phyloP scores from a whole-genome alignment of 2,797 vertebrate species.

The Lutjanus argentimaculatus region DNA sequence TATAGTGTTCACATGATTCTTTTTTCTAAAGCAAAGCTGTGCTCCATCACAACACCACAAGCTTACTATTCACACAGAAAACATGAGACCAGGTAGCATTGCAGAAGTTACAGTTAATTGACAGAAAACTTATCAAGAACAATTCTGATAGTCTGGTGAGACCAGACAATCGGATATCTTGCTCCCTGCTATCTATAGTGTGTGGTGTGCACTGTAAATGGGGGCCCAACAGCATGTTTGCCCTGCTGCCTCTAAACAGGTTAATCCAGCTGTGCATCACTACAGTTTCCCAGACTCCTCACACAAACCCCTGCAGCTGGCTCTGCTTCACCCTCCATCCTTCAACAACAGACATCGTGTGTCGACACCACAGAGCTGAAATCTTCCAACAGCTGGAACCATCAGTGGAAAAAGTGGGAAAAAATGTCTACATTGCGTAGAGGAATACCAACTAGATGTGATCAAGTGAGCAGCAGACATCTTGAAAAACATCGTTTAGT shows the following conservation, averaged over 20 bases:
- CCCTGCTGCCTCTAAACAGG: conserved; percentile 10
- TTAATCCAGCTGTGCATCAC: conserved; percentile 31
- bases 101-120: neutral
- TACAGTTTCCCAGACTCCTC: conserved; percentile 21
- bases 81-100: neutral
- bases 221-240: conserved; percentile 7
- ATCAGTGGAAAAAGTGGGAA: conserved; percentile 17
- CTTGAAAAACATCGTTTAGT: conserved; percentile 13
- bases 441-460: conserved; percentile 25
- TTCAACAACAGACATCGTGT: conserved; percentile 28
- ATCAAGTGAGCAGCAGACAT: neutral
- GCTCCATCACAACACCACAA: neutral
- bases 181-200: neutral
- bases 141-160: no score
- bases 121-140: neutral
- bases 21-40: neutral
- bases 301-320: conserved; percentile 55
- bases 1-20: neutral
- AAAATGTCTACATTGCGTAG: neutral
- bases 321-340: conserved; percentile 33
- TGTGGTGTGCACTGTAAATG: neutral
- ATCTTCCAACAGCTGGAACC: conserved; percentile 58
- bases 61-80: neutral
- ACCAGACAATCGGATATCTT: no score
- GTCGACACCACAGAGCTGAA: conserved; percentile 46